Conservation (phyloP, 2,113 vertebrate species). For the Nothobranchius furzeri region DNA sequence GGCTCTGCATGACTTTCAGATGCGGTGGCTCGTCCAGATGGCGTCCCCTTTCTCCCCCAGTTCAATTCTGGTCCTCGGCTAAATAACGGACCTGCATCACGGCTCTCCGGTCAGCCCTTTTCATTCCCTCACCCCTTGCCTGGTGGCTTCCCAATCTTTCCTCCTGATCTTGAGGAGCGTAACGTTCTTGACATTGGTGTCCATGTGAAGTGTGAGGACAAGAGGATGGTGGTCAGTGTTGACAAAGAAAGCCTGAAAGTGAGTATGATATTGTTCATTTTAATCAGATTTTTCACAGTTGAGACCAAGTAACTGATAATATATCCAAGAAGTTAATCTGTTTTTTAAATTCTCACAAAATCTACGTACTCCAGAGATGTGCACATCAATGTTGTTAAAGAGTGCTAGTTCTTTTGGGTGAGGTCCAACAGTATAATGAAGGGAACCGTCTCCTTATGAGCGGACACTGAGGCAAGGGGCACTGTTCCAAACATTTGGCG, state of each 20-base stretch:
- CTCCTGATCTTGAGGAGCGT: constrained; percentile 79
- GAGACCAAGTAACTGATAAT: no score
- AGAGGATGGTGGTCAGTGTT: constrained; percentile 88
- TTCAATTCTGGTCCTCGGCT: constrained; percentile 66
- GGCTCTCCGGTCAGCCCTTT: constrained; percentile 77
- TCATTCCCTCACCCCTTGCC: constrained; percentile 70
- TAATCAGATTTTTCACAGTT: no score
- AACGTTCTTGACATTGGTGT: constrained; percentile 77
- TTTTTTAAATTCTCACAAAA: background rate
- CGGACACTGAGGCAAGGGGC: constrained; percentile 12
- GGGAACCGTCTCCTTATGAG: background rate
- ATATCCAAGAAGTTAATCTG: no score
- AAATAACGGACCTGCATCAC: constrained; percentile 56
- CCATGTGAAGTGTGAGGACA: constrained; percentile 85
- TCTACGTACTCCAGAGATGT: no score
- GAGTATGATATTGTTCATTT: constrained; percentile 39
- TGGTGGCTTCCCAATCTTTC: constrained; percentile 50
- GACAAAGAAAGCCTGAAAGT: constrained; percentile 91
- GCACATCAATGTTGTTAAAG: no score
- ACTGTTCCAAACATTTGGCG: constrained; percentile 37
- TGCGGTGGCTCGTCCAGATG: constrained; percentile 55
- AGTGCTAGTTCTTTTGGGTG: background rate
- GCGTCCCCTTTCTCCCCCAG: constrained; percentile 82
- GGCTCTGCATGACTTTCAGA: constrained; percentile 57
- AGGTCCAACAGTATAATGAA: constrained; percentile 15